Evolutionary conservation across 2,797 vertebrate genomes (phyloP).

Genomic region (Megaceryle alcyon): DNA sequence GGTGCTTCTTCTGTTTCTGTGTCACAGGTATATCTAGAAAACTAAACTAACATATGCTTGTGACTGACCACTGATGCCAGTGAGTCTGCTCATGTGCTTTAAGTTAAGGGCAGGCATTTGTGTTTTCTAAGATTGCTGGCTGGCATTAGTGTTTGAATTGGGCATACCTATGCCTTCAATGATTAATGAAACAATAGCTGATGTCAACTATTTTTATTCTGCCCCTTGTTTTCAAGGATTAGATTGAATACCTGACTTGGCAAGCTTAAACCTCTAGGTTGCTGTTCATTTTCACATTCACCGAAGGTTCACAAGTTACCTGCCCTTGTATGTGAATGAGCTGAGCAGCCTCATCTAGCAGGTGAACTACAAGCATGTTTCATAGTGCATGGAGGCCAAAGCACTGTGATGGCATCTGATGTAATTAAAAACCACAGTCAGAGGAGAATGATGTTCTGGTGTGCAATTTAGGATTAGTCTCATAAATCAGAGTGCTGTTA

Average conservation of each 20-base stretch:
- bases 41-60: not conserved
- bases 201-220: not conserved
- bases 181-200: not conserved
- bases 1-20: not conserved
- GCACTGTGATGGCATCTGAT: accelerated
- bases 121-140: not conserved
- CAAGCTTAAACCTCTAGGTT: not conserved
- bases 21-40: not conserved
- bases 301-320: not conserved
- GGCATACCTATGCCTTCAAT: not conserved
- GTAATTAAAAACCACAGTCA: not conserved
- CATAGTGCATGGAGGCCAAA: not conserved
- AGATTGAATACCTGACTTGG: not conserved
- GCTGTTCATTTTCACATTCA: not conserved
- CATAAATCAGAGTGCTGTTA: not conserved
- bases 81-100: not conserved
- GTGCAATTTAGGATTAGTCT: not conserved
- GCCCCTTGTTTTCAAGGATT: not conserved
- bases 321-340: not conserved
- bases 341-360: not conserved
- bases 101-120: not conserved
- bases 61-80: not conserved
- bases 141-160: not conserved
- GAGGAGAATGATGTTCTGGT: not conserved
- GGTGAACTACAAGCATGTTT: not conserved